Base-by-base conservation (phyloP, 1,140 invertebrate species). In the Acromyrmex heyeri region DNA sequence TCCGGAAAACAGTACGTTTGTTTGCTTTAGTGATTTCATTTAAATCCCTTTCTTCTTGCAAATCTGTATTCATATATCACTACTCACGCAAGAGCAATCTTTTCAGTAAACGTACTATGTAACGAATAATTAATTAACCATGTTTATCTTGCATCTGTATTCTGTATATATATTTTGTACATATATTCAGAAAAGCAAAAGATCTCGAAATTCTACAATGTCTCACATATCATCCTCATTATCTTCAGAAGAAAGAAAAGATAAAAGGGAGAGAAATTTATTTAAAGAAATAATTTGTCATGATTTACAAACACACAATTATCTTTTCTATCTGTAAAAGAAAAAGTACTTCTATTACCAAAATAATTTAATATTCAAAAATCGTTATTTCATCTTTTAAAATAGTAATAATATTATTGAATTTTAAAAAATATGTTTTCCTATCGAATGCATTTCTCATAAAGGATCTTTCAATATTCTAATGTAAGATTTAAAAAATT, bases 1-100 rank as follows among this genome's bases (percentile, higher is more conserved):
- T 82, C 34, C 38, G 24, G 57, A 24, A 62, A 83, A 75, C 55
- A 61, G 53, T 82, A 59, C 55, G 27, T 75, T 75, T 24, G 38
- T 50, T 48, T 73, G 55, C 55, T 50, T 83, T 44, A 18, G 21
- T 10, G 30, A 82, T 82, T 82, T 34, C 18, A 59, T 34, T 82
- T 44, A 72, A 75, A 83, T 61, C 53, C 38, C 27, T 21, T 83
- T 75, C 38, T n/a, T 48, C n/a, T 73, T n/a, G 2, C 27, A 57
- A 21, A 61, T 10, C 73, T 59, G 24, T 18, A 53, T 55, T 55
- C 50, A 55, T 27, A 50, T 72, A 72, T 72, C 44, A 16, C 21
- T 79, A 79, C 53, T 69, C 48, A n/a, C 10, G 50, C 48, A 69
- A 61, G n/a, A 55, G 27, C 30, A 44, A 62, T 44, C 48, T 82